phyloP scores from a whole-genome alignment of 1,140 invertebrate species.

The Whitmania pigra region DNA sequence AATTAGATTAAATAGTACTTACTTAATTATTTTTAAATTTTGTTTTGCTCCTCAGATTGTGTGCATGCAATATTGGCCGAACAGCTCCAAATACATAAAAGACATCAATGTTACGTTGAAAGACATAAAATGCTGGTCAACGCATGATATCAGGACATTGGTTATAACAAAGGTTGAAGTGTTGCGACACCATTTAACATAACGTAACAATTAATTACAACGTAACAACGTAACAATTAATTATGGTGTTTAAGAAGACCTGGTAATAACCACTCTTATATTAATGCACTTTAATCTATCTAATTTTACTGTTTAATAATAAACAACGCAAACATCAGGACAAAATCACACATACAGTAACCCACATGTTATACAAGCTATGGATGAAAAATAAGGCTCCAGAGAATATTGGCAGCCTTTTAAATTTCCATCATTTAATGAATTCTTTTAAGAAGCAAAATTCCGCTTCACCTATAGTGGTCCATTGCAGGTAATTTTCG shows the following conservation, averaged over 20 bases:
- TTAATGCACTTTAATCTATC: too few relatives aligned
- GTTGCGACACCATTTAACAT: too few relatives aligned
- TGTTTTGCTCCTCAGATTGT: background rate
- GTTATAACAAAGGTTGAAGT: too few relatives aligned
- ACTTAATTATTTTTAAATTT: too few relatives aligned
- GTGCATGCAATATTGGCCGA: background rate
- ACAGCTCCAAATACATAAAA: background rate
- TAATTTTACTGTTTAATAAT: background rate
- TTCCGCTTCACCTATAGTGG: background rate
- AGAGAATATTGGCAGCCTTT: conserved; percentile 3
- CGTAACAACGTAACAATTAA: too few relatives aligned
- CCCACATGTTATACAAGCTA: background rate
- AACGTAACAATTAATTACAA: too few relatives aligned
- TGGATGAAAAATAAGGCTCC: background rate
- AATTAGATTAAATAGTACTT: too few relatives aligned
- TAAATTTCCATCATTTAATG: background rate
- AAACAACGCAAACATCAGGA: background rate
- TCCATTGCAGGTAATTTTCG: background rate
- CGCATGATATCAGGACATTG: background rate
- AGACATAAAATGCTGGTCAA: background rate
- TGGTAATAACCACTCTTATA: too few relatives aligned
- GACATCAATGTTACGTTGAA: background rate
- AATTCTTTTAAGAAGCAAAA: background rate
- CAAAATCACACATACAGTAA: background rate
- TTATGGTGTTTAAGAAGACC: too few relatives aligned